Evolutionary conservation across 1,140 invertebrate genomes (phyloP), one percentile per base, ranked within the genome.

Genomic region (Musca domestica): DNA sequence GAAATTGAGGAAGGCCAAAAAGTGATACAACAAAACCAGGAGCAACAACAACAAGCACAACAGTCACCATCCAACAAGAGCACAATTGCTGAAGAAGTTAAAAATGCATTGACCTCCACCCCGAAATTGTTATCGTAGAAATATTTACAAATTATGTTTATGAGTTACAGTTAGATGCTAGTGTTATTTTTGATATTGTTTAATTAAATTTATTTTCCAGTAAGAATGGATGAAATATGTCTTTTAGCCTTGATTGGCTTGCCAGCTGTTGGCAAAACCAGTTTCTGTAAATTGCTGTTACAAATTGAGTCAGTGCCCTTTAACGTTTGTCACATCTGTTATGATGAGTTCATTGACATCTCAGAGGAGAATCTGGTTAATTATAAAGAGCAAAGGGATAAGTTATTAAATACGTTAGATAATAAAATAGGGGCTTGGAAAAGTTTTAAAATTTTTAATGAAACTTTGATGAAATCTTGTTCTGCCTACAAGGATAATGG

Each of bases 271-370:
- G 76, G 74, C 6, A 80, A 80, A 34, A 69, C 74, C 0, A 30
- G 52, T 1, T 73, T 80, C n/a, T 71, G 78, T 67, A 58, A 66
- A 10, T 73, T 72, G 69, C 48, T 80, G 6, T 19, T 73, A 5
- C 52, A 73, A 19, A 52, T 52, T 7, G 19, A 46, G n/a, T 46
- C 72, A 20, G 15, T 10, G 15, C 6, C 17, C 19, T 67, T 66
- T 63, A 73, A 75, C 23, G 23, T 78, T 20, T 30, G 78, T 14
- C 75, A 80, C 49, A 9, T 78, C 10, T 77, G 78, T 70, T 80
- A 72, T 54, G 78, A 78, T 49, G 69, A 77, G 46, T 69, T 72
- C 47, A 58, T 78, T 2, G 22, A 22, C 14, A 22, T 48, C 25
- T 25, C 46, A 15, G 0, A 15, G 27, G 34, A 22, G n/a, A 51